Percentiles rank a stretch among this genome's conserved stretches.
These are phyloP conservation scores for Eupeodes latifasciatus DNA, from an alignment of 2,888 invertebrate genomes.

Conservation along the genomic window DNA sequence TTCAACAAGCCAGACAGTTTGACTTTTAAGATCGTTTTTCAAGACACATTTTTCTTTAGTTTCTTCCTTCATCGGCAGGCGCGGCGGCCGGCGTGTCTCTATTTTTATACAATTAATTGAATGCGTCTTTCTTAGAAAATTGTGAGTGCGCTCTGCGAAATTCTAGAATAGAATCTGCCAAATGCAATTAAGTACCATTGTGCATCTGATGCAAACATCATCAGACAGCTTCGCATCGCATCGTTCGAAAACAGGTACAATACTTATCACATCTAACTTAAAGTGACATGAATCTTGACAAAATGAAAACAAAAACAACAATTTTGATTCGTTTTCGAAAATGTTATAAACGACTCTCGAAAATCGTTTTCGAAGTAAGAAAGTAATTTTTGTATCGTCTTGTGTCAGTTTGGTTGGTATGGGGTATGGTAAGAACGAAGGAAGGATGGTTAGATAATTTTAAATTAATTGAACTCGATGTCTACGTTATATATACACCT, in stretches of 20 bases:
- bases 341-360: not conserved
- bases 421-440: not conserved
- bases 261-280: constrained; percentile 39
- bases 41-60: not conserved
- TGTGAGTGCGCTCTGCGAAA: not conserved
- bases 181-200: constrained; percentile 60
- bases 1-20: constrained; percentile 68
- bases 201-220: constrained; percentile 25
- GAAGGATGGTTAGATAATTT: constrained; percentile 68
- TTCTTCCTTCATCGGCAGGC: too few species aligned
- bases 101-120: not conserved
- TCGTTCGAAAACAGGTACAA: constrained; percentile 53
- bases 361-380: constrained; percentile 48
- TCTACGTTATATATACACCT: too few species aligned
- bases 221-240: too few species aligned
- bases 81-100: not conserved
- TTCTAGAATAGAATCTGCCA: constrained; percentile 56
- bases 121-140: not conserved
- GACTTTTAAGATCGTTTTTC: constrained; percentile 67
- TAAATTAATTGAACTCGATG: constrained; percentile 68
- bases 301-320: not conserved
- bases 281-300: constrained; percentile 37
- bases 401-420: not conserved
- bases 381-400: constrained; percentile 39
- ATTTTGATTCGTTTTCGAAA: not conserved